Evolutionary conservation across 2,797 vertebrate species (phyloP), one percentile per base, ranked within the genome.

Genomic region (Acanthurus tractus): DNA sequence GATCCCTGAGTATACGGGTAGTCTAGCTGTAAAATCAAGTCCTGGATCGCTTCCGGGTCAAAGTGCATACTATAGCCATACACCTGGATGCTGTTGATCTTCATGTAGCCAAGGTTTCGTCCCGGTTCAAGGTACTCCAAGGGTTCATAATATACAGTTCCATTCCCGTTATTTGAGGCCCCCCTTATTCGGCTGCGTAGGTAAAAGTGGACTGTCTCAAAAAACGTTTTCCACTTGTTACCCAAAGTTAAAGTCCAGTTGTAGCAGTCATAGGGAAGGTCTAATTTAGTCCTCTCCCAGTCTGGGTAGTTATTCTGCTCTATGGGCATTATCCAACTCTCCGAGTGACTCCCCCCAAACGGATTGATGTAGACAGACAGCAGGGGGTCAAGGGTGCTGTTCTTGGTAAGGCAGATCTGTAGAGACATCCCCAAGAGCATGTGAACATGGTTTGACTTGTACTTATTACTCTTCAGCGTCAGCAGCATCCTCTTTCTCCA

Each of bases 61-160:
- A 99, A 99, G 94, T 98, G 98, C 98, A 99, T 98, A 94, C 98
- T 98, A 84, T 99, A 99, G 85, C 98, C 98, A 40, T 97, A 99
- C 84, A 98, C 97, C 95, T 98, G 97, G 88, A 99, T 97, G 90
- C 96, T 96, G 90, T 98, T 98, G 85, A 99, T 99, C 94, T 99
- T 99, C 98, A 99, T 99, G 87, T 98, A 98, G 87, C 98, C 98
- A 70, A 98, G 95, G 83, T 98, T 98, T 17, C 94, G 93, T 0
- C 96, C 96, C 0, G 97, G 96, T 79, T 99, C 97, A 53, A 97
- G 93, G 82, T 97, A 97, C 81, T 99, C 98, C 93, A 99, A 87
- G 0, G 98, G 97, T 82, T 99, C 98, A 0, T 97, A 98, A 88
- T 97, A 98, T 76, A 96, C 86, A 45, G 96, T 97, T 53, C 96